phyloP scores from a whole-genome alignment of 2,113 vertebrate species.

The Pomatostomus ruficeps region DNA sequence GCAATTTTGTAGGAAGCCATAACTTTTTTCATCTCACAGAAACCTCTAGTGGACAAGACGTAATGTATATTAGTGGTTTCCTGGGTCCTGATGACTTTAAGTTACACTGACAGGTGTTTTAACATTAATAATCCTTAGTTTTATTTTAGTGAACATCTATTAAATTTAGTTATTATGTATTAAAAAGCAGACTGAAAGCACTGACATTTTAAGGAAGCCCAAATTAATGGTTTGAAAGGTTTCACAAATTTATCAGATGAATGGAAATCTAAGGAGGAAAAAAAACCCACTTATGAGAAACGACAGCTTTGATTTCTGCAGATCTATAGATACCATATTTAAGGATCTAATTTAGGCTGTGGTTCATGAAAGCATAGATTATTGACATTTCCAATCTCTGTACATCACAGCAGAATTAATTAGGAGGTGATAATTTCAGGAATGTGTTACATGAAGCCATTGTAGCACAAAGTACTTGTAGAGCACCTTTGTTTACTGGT shows the following conservation, averaged over 20 bases:
- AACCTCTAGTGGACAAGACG: neutral
- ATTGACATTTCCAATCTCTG: slow-evolving; percentile 59
- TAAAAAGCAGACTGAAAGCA: slow-evolving; percentile 34
- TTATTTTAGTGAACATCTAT: slow-evolving; percentile 40
- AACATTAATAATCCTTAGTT: slow-evolving; percentile 38
- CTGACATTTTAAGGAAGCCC: slow-evolving; percentile 35
- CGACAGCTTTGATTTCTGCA: slow-evolving; percentile 23
- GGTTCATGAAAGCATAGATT: slow-evolving; percentile 43
- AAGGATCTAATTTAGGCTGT: slow-evolving; percentile 52
- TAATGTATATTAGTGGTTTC: neutral
- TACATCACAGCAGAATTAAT: slow-evolving; percentile 52
- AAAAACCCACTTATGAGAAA: neutral
- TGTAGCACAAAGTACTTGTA: neutral
- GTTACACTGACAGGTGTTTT: slow-evolving; percentile 5
- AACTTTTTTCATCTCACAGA: neutral
- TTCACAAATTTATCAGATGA: slow-evolving; percentile 44
- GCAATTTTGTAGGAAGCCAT: neutral
- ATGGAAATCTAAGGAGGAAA: slow-evolving; percentile 9
- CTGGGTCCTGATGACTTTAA: slow-evolving; percentile 14
- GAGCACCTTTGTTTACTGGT: neutral
- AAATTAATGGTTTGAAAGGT: slow-evolving; percentile 61
- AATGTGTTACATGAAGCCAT: slow-evolving; percentile 24
- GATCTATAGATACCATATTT: slow-evolving; percentile 50
- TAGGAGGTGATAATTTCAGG: slow-evolving; percentile 46
- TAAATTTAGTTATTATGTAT: slow-evolving; percentile 33